phyloP scores from a whole-genome alignment of 1,140 invertebrate species.

The Drosophila teissieri region DNA sequence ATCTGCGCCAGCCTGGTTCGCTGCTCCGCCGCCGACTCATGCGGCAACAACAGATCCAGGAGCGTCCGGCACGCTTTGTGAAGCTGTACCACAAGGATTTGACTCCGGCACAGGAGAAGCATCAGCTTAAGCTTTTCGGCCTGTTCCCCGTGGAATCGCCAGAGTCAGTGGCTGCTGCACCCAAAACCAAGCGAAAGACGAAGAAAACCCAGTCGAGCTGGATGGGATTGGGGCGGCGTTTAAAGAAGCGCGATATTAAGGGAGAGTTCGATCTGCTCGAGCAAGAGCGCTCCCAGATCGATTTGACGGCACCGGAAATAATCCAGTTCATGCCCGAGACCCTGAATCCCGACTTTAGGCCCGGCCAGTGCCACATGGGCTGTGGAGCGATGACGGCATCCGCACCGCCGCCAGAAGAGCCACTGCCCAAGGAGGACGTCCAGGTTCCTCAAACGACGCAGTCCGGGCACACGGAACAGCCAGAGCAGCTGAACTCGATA shows the following conservation, averaged over 20 bases:
- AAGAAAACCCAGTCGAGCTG: constrained; percentile 55
- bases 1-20: constrained; percentile 44
- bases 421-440: not conserved
- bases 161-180: not conserved
- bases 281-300: constrained; percentile 62
- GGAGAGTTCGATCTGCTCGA: constrained; percentile 78
- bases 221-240: constrained; percentile 29
- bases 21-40: constrained; percentile 59
- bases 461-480: not conserved
- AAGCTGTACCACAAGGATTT: constrained; percentile 77
- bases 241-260: constrained; percentile 76
- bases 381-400: constrained; percentile 49
- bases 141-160: constrained; percentile 17
- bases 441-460: not conserved
- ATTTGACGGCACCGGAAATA: constrained; percentile 76
- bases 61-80: constrained; percentile 63
- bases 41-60: constrained; percentile 67
- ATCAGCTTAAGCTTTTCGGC: constrained; percentile 53
- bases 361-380: constrained; percentile 66
- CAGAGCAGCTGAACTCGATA: constrained; percentile 45
- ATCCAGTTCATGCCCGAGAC: constrained; percentile 82
- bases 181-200: constrained; percentile 62
- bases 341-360: constrained; percentile 68
- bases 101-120: constrained; percentile 41
- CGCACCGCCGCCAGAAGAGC: constrained; percentile 13